Percentiles rank a stretch among this genome's conserved stretches.
These are phyloP conservation scores for Rutilus rutilus DNA, from an alignment of 2,113 vertebrate species.

Conservation along the genomic window DNA sequence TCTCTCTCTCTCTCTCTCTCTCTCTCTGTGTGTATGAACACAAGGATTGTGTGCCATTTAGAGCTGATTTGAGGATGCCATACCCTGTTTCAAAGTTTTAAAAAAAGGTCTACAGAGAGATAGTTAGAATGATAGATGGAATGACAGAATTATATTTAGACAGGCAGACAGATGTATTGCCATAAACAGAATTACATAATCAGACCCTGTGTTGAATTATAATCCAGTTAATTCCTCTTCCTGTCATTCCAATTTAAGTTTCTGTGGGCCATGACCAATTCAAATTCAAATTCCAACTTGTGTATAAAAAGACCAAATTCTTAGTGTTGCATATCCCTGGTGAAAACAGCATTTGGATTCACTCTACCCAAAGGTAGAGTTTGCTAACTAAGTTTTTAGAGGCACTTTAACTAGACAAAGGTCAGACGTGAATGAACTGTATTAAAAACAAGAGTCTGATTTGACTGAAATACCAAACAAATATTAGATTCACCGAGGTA, in stretches of 20 bases:
- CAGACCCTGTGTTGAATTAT: neutral
- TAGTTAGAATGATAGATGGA: neutral
- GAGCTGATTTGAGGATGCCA: neutral
- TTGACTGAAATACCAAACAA: slow-evolving; percentile 16
- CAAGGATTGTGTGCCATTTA: neutral
- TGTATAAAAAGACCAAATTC: neutral
- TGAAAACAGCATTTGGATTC: neutral
- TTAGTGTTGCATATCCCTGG: neutral
- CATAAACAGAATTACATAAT: no score
- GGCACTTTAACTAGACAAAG: neutral
- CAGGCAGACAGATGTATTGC: no score
- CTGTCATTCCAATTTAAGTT: neutral
- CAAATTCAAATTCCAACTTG: neutral
- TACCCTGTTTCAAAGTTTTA: neutral
- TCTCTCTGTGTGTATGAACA: neutral
- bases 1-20: no score
- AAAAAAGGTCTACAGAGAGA: neutral
- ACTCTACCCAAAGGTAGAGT: neutral
- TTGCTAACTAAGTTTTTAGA: slow-evolving; percentile 13
- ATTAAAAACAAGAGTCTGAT: slow-evolving; percentile 19
- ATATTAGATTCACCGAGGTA: slow-evolving; percentile 55
- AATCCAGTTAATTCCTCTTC: neutral
- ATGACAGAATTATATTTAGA: neutral
- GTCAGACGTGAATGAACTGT: neutral
- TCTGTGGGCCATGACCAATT: neutral